Evolutionary conservation across 2,113 vertebrate species (phyloP).

Genomic region (Meles meles): DNA sequence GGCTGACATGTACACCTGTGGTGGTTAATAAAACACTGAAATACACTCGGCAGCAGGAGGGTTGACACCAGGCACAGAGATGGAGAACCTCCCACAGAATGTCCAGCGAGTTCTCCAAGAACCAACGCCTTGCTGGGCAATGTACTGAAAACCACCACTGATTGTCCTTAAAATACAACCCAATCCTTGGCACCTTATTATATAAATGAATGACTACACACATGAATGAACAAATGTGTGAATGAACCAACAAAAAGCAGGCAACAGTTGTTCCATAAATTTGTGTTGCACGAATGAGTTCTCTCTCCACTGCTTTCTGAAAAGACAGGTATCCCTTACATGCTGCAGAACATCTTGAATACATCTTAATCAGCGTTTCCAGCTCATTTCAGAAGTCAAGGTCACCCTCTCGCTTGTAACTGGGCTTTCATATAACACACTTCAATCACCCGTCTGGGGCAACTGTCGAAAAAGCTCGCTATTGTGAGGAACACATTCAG

Average conservation of each 20-base stretch:
- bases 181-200: background rate
- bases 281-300: background rate
- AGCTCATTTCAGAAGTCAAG: background rate
- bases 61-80: background rate
- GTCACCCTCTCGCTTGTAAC: background rate
- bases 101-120: background rate
- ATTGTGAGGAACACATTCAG: background rate
- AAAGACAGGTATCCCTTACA: background rate
- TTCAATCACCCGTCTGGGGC: background rate
- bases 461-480: conserved; percentile 15
- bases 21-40: background rate
- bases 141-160: background rate
- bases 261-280: background rate
- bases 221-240: background rate
- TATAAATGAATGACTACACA: background rate
- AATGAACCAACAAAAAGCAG: background rate
- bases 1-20: background rate
- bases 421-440: background rate
- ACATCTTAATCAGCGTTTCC: background rate
- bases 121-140: background rate
- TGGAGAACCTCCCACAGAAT: background rate
- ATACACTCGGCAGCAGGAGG: background rate
- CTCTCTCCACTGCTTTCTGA: background rate
- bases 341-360: background rate
- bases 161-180: background rate